Base-by-base conservation (phyloP, 1,140 invertebrate species). In the Ceratina calcarata region DNA sequence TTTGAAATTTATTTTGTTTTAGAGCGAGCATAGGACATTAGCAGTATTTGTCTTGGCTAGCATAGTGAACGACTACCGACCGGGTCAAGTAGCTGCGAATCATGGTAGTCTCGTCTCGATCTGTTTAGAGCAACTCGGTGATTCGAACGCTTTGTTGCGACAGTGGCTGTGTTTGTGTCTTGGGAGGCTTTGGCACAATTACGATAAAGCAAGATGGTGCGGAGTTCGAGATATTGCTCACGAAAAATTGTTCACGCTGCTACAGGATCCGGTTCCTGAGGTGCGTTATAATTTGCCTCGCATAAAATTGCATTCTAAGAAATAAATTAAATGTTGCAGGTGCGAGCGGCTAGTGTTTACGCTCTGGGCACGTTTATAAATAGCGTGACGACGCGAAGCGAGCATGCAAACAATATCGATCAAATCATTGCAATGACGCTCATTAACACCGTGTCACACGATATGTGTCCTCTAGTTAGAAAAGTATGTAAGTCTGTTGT, bases 181-280 rank as follows among this genome's bases (percentile, higher is more conserved):
- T 66, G 98, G 97, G n/a, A 94, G 97, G 89, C 94, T 99, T 45
- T 99, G 99, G 99, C 96, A 97, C 79, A 96, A 97, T 89, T 99
- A 97, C 91, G 97, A 98, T 88, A 96, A 96, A 89, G 98, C 98
- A 24, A 94, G 98, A 77, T 99, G 98, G 98, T 98, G 97, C 66
- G 98, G 98, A 13, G 98, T 98, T 16, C 94, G 99, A n/a, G 98
- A 99, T 90, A 96, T 96, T 80, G 98, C 98, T 10, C 98, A 99
- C 93, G 98, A 99, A 91, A 99, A 99, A 93, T 94, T 99, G 1
- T 97, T 96, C 86, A 94, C 93, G 51, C 93, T 99, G 65, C 93
- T 99, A 12, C 93, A 94, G 72, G 97, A 99, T 93, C 93, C 95
- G 49, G 95, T 96, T 55, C 97, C 98, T 32, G 98, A 99, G 94